phyloP scores from a whole-genome alignment of 2,797 vertebrate genomes.

The Lagothrix lagotricha region DNA sequence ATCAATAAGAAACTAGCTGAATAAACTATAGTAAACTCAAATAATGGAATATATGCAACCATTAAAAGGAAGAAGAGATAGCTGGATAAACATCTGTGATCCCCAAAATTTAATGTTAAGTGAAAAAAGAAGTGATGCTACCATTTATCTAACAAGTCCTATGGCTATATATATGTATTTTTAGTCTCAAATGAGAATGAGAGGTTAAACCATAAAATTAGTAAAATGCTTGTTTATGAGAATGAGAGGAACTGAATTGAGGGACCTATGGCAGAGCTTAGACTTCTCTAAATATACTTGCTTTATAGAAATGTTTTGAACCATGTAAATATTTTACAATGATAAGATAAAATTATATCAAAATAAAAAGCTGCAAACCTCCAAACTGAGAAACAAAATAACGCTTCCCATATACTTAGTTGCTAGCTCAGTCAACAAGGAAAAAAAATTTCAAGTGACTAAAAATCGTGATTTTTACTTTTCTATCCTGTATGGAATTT shows the following conservation, averaged over 20 bases:
- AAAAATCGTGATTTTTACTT: not conserved
- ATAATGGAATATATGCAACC: not conserved
- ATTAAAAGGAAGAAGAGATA: not conserved
- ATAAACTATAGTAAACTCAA: not conserved
- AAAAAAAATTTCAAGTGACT: not conserved
- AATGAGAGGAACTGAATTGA: not conserved
- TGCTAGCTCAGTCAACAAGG: not conserved
- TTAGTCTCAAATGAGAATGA: not conserved
- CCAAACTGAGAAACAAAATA: constrained; percentile 7
- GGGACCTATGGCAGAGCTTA: not conserved
- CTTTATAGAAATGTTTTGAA: not conserved
- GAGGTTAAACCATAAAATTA: not conserved
- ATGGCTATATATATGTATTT: not conserved
- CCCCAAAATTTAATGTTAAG: not conserved
- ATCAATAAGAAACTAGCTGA: not conserved
- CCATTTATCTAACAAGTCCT: not conserved
- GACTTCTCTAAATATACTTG: not conserved
- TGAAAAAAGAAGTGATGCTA: not conserved
- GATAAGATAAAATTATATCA: not conserved
- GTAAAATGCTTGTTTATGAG: not conserved
- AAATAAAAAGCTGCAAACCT: not conserved
- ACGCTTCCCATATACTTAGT: not conserved
- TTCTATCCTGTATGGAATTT: not conserved
- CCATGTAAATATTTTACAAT: not conserved
- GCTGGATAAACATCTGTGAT: not conserved